Evolutionary conservation across 1,140 invertebrate genomes (phyloP), one percentile per base, ranked within the genome.

Genomic region (Apis laboriosa): DNA sequence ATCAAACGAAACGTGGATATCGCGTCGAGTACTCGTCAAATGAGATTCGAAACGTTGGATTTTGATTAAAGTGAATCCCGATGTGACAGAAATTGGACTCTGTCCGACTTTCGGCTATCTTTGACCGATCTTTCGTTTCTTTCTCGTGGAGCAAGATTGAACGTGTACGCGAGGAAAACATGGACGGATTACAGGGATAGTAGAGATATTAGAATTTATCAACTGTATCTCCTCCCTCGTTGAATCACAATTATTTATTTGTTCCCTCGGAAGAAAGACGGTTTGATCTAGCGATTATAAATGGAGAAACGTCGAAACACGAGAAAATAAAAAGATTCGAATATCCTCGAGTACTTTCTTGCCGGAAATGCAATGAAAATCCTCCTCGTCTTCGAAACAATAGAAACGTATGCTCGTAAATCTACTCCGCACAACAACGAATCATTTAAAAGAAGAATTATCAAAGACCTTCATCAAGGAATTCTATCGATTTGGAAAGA

Each of bases 1-100:
- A 63, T 63, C 49, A 49, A 64, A 53, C 58, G 24, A 7, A 61
- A 9, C 72, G n/a, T 55, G 70, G n/a, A 74, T 74, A 43, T 74
- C 55, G 21, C 21, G 55, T 9, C 55, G 17, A 43, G 28, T n/a
- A 24, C 2, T 43, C 24, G 28, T 13, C 17, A 9, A n/a, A 43
- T n/a, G 55, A 43, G 55, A n/a, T 43, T 60, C 11, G 28, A 21
- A 9, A 11, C 24, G 19, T n/a, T 43, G 28, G 13, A 43, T 13
- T 19, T 74, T 74, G 21, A 55, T 72, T 72, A 21, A 53, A 55
- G 17, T 13, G 49, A 13, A 1, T 1, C 11, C 19, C 43, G 49
- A 70, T 17, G 43, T 49, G 66, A 49, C 34, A n/a, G 43, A n/a
- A 68, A 68, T 68, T 49, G 7, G 5, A 49, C 19, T 68, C 66